phyloP scores from a whole-genome alignment of 1,140 invertebrate genomes.

The Apis laboriosa region DNA sequence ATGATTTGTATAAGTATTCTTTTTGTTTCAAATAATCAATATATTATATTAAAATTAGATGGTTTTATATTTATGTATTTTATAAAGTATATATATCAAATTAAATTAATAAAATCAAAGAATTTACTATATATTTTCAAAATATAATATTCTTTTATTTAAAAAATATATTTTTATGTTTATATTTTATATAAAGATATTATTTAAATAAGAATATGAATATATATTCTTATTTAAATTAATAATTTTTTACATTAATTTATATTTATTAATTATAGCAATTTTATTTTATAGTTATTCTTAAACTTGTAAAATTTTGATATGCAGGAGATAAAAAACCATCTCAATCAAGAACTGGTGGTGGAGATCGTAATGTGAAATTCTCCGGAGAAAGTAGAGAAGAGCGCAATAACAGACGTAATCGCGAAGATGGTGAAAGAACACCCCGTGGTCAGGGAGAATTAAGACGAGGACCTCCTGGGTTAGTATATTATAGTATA shows the following conservation, averaged over 20 bases:
- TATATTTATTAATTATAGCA: background rate
- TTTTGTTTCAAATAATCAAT: conserved; percentile 36
- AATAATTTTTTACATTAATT: background rate
- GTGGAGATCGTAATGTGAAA: conserved; percentile 80
- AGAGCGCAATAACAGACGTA: conserved; percentile 87
- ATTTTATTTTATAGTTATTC: background rate
- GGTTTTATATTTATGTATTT: background rate
- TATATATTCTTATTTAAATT: background rate
- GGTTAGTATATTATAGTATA: conserved; percentile 64
- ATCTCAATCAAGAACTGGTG: conserved; percentile 69
- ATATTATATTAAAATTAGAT: conserved; percentile 11
- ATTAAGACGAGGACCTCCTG: conserved; percentile 73
- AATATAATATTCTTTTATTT: too few relatives aligned
- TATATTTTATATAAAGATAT: background rate
- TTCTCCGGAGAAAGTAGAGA: conserved; percentile 84
- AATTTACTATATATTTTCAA: too few relatives aligned
- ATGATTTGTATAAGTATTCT: background rate
- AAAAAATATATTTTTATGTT: background rate
- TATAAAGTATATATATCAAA: background rate
- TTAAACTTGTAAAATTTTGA: background rate
- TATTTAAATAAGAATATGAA: background rate
- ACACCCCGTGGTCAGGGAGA: conserved; percentile 75
- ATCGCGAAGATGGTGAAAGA: conserved; percentile 84
- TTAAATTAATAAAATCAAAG: background rate
- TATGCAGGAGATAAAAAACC: conserved; percentile 74